Conservation (phyloP, 2,797 vertebrate genomes). For the Anisognathus igniventris region DNA sequence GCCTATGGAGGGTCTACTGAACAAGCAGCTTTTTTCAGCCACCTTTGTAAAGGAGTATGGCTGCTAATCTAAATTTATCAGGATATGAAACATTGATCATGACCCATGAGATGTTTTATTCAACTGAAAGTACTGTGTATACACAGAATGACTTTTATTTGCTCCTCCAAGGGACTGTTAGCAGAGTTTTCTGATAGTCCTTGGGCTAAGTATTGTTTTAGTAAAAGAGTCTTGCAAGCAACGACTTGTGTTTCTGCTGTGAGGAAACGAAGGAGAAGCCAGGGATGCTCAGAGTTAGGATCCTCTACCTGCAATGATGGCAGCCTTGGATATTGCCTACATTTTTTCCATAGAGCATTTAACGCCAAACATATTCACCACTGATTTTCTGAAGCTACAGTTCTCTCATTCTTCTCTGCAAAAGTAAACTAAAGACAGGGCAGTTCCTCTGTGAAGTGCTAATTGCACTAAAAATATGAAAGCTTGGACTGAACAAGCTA, state of each 20-base stretch:
- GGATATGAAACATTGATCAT: slow-evolving; percentile 15
- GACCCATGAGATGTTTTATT: slow-evolving; percentile 17
- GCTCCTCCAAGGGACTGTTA: slow-evolving; percentile 3
- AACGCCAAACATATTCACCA: background rate
- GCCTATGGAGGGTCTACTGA: background rate
- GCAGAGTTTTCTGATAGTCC: background rate
- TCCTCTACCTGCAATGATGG: background rate
- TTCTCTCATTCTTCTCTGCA: background rate
- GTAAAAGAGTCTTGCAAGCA: background rate
- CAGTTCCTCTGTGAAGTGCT: accelerated
- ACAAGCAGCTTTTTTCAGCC: background rate
- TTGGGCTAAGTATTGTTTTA: background rate
- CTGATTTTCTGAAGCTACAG: background rate
- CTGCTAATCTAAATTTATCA: slow-evolving; percentile 21
- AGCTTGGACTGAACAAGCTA: background rate
- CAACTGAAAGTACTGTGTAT: background rate
- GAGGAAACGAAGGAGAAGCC: background rate
- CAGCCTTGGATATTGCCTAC: background rate
- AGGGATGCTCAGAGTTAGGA: background rate
- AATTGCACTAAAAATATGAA: background rate
- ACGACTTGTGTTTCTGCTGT: background rate
- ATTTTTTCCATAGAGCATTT: background rate
- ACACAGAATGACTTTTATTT: background rate
- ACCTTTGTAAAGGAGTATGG: background rate
- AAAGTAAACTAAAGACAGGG: background rate